Evolutionary conservation across 1,140 invertebrate species (phyloP), one percentile per base, ranked within the genome.

Genomic region (Drosophila baimaii): DNA sequence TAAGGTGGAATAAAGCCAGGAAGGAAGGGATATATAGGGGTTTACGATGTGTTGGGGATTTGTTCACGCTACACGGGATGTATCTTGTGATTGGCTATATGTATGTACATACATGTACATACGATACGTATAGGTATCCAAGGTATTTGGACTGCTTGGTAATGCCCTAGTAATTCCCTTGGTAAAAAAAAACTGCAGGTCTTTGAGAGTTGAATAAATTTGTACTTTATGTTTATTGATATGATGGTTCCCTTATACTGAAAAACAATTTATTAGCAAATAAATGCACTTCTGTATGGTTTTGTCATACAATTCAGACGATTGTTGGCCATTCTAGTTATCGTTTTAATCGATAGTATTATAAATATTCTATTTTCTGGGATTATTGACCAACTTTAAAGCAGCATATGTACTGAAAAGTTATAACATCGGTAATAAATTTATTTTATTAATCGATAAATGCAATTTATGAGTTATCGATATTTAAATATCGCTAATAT

Each of bases 11-110:
- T 64, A 64, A 64, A 39, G n/a, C 15, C 27, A 64, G 55, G 35
- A 23, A 41, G 31, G 49, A 33, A 21, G 33, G 55, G 55, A 61
- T 41, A 59, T 63, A 23, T 35, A 35, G 51, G 51, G 35, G 25
- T 61, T 64, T 62, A 56, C 25, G 58, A 56, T 55, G 58, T 54
- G 31, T 37, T 37, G 15, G 52, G 52, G 52, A 55, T 55, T 55
- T 54, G 31, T 54, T 6, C 51, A 54, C 31, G 31, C 19, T 35
- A n/a, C 51, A 35, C 51, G 31, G 31, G 31, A 54, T 54, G 51
- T 29, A 54, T 54, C 51, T 54, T 35, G 51, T n/a, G 31, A 21
- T 52, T 52, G 17, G 29, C 12, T 7, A 17, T 9, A 23, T 6
- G 19, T 13, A 29, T 12, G 15, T 52, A 3, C 9, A 17, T 17